Evolutionary conservation across 1,140 invertebrate genomes (phyloP), one percentile per base, ranked within the genome.

Genomic region (Eciton burchellii): DNA sequence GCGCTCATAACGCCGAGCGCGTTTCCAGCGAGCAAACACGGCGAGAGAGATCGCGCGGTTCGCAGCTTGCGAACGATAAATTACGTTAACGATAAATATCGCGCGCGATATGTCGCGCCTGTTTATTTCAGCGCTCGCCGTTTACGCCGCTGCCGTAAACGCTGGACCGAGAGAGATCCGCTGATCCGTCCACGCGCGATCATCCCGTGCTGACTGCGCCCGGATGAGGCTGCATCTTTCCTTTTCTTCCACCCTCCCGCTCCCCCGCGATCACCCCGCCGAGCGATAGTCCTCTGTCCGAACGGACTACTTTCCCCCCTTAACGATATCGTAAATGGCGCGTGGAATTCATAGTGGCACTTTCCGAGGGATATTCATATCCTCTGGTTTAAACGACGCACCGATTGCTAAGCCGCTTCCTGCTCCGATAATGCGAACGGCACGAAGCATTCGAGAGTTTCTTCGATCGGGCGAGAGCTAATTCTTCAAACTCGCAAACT

Each of bases 21-120:
- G 66, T 56, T 81, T 65, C 60, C 60, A 19, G 65, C 63, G 47
- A 29, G 82, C 68, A 89, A 90, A 90, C 83, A 90, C 68, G 66
- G 26, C 70, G 83, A 88, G 84, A 89, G 83, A 88, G 84, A 89
- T 83, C 83, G 56, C 71, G 59, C 35, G 26, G 47, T 81, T 72
- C 73, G 70, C 54, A 76, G 49, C n/a, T 63, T 71, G 83, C 60
- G 62, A 24, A 68, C 81, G 85, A 54, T n/a, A n/a, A n/a, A n/a
- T n/a, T n/a, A 14, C 74, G 66, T 65, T 6, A 35, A 35, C 81
- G 88, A 90, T 90, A 91, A 91, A 91, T 90, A 91, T 88, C 89
- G 88, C 68, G 86, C 85, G 57, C 84, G 85, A 87, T 88, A 84
- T 56, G 82, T 24, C 26, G 29, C 26, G 29, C 24, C 71, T 88